Evolutionary conservation across 2,113 vertebrate genomes (phyloP).

Genomic region (Saguinus midas): DNA sequence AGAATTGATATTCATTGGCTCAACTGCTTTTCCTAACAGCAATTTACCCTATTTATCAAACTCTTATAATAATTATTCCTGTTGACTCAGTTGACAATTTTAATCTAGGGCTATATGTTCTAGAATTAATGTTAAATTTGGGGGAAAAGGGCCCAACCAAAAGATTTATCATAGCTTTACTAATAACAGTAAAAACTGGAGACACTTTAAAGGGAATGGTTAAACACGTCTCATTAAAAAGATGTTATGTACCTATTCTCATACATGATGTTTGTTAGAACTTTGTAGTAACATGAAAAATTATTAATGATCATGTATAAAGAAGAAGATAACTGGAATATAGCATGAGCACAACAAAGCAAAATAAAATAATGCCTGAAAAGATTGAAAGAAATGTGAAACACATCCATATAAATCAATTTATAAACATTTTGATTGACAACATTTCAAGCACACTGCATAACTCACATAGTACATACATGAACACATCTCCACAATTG

Average conservation of each 20-base stretch:
- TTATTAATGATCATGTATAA: neutral
- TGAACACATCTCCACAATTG: neutral
- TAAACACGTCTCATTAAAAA: neutral
- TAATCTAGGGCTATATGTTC: neutral
- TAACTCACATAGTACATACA: neutral
- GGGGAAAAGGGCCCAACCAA: neutral
- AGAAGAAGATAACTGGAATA: neutral
- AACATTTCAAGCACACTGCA: neutral
- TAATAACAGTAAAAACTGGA: slow-evolving; percentile 5
- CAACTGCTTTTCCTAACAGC: neutral
- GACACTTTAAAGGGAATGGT: neutral
- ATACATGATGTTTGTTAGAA: neutral
- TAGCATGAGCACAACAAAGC: neutral
- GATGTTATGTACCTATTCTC: neutral
- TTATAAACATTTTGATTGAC: slow-evolving; percentile 6
- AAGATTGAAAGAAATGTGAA: slow-evolving; percentile 10
- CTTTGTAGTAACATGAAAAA: neutral
- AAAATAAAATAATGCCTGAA: slow-evolving; percentile 17
- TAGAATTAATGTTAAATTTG: neutral
- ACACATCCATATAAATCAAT: neutral
- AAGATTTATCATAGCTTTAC: neutral
- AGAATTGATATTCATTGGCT: neutral
- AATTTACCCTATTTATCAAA: neutral
- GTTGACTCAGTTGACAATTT: neutral
- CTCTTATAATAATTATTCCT: slow-evolving; percentile 1